Conservation (phyloP, 2,888 invertebrate species). For the Heliconius sara region DNA sequence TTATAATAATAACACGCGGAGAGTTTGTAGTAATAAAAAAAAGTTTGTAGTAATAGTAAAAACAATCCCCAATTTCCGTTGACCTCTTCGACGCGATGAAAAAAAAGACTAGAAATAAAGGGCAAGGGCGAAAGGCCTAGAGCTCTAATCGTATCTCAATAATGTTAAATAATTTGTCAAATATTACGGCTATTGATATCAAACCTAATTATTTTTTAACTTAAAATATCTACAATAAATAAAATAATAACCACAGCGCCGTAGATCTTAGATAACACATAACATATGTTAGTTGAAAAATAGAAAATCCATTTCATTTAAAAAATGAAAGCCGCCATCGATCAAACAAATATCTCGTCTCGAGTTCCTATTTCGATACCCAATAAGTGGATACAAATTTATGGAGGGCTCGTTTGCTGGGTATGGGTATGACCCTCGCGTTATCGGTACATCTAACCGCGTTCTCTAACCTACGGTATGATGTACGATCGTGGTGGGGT, state of each 20-base stretch:
- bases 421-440: constrained; percentile 44
- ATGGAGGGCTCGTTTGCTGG: constrained; percentile 59
- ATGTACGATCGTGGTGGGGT: constrained; percentile 47
- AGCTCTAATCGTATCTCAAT: no score
- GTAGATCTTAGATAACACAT: constrained; percentile 5
- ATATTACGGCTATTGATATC: neutral
- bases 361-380: constrained; percentile 66
- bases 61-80: no score
- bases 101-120: no score
- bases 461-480: constrained; percentile 53
- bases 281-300: constrained; percentile 16
- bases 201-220: neutral
- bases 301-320: constrained; percentile 16
- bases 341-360: constrained; percentile 48
- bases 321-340: constrained; percentile 26
- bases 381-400: constrained; percentile 75
- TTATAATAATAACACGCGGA: no score
- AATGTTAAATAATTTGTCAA: no score
- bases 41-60: no score
- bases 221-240: neutral
- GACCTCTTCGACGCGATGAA: no score
- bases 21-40: no score
- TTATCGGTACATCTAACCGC: constrained; percentile 65
- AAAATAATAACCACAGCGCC: neutral
- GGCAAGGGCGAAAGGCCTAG: no score